These are phyloP conservation scores for Muschampia plurimacula DNA, from an alignment of 2,888 invertebrate species.

Conservation along the genomic window DNA sequence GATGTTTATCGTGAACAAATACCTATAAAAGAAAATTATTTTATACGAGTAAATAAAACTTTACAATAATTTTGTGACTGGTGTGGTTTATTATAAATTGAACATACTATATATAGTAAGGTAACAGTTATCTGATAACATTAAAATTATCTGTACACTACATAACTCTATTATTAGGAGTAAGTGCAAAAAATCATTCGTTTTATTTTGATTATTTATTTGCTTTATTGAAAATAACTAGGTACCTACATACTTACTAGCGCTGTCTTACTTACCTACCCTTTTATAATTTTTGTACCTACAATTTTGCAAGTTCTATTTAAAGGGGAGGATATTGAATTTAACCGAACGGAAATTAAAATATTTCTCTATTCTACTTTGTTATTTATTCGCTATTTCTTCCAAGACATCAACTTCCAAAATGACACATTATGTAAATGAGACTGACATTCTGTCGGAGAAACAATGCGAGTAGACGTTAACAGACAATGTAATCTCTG, in stretches of 20 bases:
- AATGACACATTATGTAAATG: background rate
- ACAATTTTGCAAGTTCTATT: background rate
- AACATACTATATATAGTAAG: background rate
- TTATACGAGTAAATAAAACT: slow-evolving; percentile 4
- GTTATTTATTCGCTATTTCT: slow-evolving; percentile 1
- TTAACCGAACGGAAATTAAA: background rate
- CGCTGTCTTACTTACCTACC: too few species aligned
- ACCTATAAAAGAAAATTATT: background rate
- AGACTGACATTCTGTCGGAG: background rate
- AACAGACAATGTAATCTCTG: background rate
- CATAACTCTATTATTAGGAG: too few species aligned
- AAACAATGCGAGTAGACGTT: background rate
- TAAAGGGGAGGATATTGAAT: background rate
- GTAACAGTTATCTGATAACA: background rate
- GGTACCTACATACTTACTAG: too few species aligned
- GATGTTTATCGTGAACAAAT: slow-evolving; percentile 8
- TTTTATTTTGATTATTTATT: too few species aligned
- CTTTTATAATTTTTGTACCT: too few species aligned
- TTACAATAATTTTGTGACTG: background rate
- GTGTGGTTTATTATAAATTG: background rate
- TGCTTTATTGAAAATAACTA: too few species aligned
- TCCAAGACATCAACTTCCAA: background rate
- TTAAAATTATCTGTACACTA: too few species aligned
- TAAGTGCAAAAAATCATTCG: too few species aligned
- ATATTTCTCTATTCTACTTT: background rate